Evolutionary conservation across 2,888 invertebrate species (phyloP).

Genomic region (Smittia sp.): DNA sequence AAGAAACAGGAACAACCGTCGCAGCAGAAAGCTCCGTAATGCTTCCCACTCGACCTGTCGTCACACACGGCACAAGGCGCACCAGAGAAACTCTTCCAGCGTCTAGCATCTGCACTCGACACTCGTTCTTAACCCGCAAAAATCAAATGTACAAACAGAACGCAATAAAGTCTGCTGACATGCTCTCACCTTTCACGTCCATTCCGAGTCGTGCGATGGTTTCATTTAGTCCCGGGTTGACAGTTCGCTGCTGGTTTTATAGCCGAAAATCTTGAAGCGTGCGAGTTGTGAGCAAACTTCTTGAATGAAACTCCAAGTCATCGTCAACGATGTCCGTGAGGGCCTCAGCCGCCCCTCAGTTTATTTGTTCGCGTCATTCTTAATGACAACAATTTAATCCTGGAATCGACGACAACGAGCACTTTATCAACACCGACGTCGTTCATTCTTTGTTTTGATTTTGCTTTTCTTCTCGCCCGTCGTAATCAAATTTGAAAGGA

Average conservation of each 20-base stretch:
- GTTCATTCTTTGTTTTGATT: background rate
- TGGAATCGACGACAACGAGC: background rate
- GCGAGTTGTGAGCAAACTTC: background rate
- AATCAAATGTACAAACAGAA: too few species aligned
- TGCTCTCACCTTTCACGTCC: background rate
- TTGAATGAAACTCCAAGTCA: background rate
- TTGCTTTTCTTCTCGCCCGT: background rate
- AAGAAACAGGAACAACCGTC: conserved; percentile 90
- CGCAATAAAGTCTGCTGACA: too few species aligned
- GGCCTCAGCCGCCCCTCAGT: background rate
- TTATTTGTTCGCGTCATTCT: background rate
- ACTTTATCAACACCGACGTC: background rate
- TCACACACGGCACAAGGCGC: conserved; percentile 77
- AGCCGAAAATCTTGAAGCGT: background rate
- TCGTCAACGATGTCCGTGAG: background rate
- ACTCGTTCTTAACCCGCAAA: background rate
- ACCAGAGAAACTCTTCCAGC: background rate
- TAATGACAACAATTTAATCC: conserved; percentile 15
- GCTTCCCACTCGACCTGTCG: conserved; percentile 78
- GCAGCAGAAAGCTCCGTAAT: conserved; percentile 80
- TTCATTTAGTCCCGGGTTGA: background rate
- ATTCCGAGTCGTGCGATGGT: background rate
- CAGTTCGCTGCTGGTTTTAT: background rate
- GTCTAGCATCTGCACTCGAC: background rate
- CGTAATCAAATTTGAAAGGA: background rate